Evolutionary conservation across 2,888 invertebrate species (phyloP).

Genomic region (Resseliella maxima): DNA sequence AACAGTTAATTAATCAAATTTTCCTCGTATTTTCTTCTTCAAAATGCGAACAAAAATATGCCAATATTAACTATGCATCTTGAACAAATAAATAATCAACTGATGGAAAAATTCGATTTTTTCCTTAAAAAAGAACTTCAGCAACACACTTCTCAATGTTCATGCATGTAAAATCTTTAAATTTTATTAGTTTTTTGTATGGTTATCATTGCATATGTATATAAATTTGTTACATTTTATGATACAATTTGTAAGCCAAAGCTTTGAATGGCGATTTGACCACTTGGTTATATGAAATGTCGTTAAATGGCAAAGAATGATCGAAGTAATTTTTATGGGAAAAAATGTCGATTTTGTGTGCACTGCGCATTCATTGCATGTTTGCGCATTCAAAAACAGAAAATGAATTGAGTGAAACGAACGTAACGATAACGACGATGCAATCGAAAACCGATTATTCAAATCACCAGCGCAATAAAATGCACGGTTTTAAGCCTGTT

Average conservation of each 20-base stretch:
- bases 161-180: too few relatives aligned
- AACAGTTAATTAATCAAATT: too few relatives aligned
- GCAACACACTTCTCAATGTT: too few relatives aligned
- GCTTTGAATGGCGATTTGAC: background rate
- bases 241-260: slow-evolving; percentile 1
- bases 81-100: too few relatives aligned
- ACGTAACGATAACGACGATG: slow-evolving; percentile 55
- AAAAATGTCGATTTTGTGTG: slow-evolving; percentile 33
- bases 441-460: slow-evolving; percentile 54
- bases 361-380: slow-evolving; percentile 13
- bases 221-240: slow-evolving; percentile 34
- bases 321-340: slow-evolving; percentile 33
- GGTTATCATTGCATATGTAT: too few relatives aligned
- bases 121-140: too few relatives aligned
- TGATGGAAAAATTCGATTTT: too few relatives aligned
- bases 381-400: background rate
- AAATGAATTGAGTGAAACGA: slow-evolving; percentile 36
- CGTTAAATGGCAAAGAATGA: slow-evolving; percentile 12
- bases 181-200: too few relatives aligned
- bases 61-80: too few relatives aligned
- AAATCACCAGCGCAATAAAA: slow-evolving; percentile 53
- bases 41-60: too few relatives aligned
- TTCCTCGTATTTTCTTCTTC: too few relatives aligned
- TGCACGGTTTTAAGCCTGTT: slow-evolving; percentile 18
- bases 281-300: background rate